Conservation (phyloP, 1,140 invertebrate genomes). For the Drusus annulatus region DNA sequence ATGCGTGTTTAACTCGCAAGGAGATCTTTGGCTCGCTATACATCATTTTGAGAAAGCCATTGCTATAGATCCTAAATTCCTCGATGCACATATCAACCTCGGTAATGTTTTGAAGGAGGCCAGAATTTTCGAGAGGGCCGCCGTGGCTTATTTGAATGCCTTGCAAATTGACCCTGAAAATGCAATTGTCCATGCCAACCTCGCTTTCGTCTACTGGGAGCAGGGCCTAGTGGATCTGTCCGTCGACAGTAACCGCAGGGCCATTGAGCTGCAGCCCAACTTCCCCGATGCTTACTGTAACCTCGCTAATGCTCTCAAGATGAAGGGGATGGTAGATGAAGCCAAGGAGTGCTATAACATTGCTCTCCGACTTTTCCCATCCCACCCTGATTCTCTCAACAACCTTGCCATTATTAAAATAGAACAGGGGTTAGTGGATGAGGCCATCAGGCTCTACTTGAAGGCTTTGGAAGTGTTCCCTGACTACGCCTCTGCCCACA, state of each 20-base stretch:
- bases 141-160: constrained; percentile 97
- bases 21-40: constrained; percentile 52
- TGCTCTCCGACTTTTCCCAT: constrained; percentile 93
- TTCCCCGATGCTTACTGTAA: constrained; percentile 99
- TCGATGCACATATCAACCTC: constrained; percentile 43
- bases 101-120: constrained; percentile 46
- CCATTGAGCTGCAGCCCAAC: constrained; percentile 98
- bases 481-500: constrained; percentile 99
- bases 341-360: constrained; percentile 99
- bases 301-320: constrained; percentile 99
- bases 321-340: constrained; percentile 95
- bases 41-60: constrained; percentile 52
- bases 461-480: constrained; percentile 96
- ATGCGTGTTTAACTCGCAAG: constrained; percentile 25
- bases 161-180: constrained; percentile 97
- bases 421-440: constrained; percentile 95
- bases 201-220: constrained; percentile 99
- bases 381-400: constrained; percentile 98
- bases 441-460: constrained; percentile 94
- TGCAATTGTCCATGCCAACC: constrained; percentile 98
- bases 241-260: constrained; percentile 97
- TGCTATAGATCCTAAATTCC: constrained; percentile 31
- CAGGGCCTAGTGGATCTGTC: constrained; percentile 98
- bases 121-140: constrained; percentile 83
- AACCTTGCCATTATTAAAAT: constrained; percentile 95